Base-by-base conservation (phyloP, 2,797 vertebrate species). In the Xiphorhynchus erythropygius region DNA sequence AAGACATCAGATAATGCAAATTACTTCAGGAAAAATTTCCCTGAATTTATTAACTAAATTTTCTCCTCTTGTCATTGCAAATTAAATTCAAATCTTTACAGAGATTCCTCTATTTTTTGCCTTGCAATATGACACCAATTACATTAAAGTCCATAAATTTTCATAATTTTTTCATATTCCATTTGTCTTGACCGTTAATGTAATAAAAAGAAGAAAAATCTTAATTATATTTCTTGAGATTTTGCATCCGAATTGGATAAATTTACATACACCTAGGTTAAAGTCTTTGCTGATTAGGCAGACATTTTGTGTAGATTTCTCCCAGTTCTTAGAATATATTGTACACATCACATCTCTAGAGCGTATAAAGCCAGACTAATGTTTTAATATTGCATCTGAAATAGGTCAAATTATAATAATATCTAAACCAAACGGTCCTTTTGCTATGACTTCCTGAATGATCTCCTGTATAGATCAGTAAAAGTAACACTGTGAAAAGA, bases 111-210 rank as follows among this genome's bases (percentile, higher is more conserved):
- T 67, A 50, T 87, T 83, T 94, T 94, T 94, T 96, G 42, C 69
- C 44, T 96, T 96, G 55, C 63, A 97, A 94, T 94, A 82, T 88
- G 63, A 68, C 49, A 84, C 41, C 47, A 92, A 62, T 85, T 96
- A 64, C 42, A 93, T 71, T 89, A 97, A 96, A 80, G 6, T 25
- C 41, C 64, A 94, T 87, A 96, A 77, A 96, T 94, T 92, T 97
- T 80, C 68, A 95, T 94, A 69, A 3, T 46, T 92, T 94, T 90
- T 94, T 82, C n/a, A 93, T 90, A 65, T 97, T 97, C 78, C 32
- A 57, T 73, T 93, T 33, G 41, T 91, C 56, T 91, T 95, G 52
- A 93, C 73, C 25, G 96, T 96, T 97, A 94, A 49, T 77, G 94
- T 90, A 95, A 95, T 44, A 93, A 95, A 93, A 90, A 89, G 49